Evolutionary conservation across 2,797 vertebrate species (phyloP).

Genomic region (Hypotaenidia okinawae): DNA sequence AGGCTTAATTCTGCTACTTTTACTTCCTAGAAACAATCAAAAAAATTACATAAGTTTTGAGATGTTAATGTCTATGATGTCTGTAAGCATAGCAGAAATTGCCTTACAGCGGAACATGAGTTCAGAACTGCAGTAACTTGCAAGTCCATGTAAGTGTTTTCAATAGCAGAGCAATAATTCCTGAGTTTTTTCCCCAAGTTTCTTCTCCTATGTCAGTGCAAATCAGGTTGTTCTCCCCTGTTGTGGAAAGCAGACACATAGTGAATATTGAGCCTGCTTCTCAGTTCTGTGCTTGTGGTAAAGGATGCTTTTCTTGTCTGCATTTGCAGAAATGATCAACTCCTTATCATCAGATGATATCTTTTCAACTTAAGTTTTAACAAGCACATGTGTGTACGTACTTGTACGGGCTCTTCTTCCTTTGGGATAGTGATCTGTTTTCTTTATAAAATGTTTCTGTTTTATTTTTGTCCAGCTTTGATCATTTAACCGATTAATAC

Average conservation of each 20-base stretch:
- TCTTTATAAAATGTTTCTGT: neutral
- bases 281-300: neutral
- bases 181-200: rapidly evolving
- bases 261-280: neutral
- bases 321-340: neutral
- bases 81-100: neutral
- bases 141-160: neutral
- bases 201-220: neutral
- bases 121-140: neutral
- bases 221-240: neutral
- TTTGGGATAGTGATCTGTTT: neutral
- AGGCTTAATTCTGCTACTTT: neutral
- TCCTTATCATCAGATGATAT: neutral
- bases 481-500: conserved; percentile 46
- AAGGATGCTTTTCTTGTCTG: neutral
- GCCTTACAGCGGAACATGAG: neutral
- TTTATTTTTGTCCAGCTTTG: conserved; percentile 43
- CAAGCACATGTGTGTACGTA: neutral
- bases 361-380: neutral
- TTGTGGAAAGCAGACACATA: neutral
- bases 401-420: neutral
- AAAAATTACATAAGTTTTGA: neutral
- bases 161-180: neutral
- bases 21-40: neutral
- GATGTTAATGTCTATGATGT: neutral